phyloP scores from a whole-genome alignment of 2,113 vertebrate species.

The Cavia porcellus region DNA sequence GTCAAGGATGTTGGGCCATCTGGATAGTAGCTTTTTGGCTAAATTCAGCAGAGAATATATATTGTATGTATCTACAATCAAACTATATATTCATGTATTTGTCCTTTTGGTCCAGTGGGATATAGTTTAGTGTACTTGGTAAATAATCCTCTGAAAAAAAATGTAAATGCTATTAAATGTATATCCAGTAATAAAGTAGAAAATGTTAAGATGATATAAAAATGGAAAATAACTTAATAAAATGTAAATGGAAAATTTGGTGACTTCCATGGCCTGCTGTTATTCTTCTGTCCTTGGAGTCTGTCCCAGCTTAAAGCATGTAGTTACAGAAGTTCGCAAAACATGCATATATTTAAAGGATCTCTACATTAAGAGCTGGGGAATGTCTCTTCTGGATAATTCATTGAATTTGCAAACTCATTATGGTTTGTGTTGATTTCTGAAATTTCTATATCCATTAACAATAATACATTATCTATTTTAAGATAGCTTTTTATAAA shows the following conservation, averaged over 20 bases:
- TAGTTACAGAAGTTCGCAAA: constrained; percentile 51
- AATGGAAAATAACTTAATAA: not conserved
- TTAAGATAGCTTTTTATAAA: constrained; percentile 52
- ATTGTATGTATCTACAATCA: not conserved
- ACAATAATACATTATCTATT: constrained; percentile 54
- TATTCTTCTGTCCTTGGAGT: not conserved
- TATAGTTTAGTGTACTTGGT: not conserved
- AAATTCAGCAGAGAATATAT: not conserved
- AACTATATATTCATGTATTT: not conserved
- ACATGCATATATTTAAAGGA: constrained; percentile 51
- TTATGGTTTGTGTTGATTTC: constrained; percentile 46
- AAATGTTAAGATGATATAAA: not conserved
- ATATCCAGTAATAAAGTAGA: not conserved
- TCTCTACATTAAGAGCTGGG: constrained; percentile 24
- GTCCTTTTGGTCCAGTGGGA: not conserved
- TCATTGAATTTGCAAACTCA: constrained; percentile 53
- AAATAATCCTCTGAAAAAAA: not conserved
- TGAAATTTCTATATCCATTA: constrained; percentile 58
- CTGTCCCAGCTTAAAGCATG: constrained; percentile 28
- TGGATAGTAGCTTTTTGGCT: not conserved
- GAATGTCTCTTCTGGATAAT: constrained; percentile 56
- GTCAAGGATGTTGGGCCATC: not conserved
- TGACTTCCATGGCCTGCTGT: not conserved
- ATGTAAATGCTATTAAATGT: not conserved
- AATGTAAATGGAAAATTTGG: not conserved